Percentiles rank a stretch among this genome's conserved stretches.
Conservation (phyloP, 2,113 vertebrate species). For the Eira barbara region DNA sequence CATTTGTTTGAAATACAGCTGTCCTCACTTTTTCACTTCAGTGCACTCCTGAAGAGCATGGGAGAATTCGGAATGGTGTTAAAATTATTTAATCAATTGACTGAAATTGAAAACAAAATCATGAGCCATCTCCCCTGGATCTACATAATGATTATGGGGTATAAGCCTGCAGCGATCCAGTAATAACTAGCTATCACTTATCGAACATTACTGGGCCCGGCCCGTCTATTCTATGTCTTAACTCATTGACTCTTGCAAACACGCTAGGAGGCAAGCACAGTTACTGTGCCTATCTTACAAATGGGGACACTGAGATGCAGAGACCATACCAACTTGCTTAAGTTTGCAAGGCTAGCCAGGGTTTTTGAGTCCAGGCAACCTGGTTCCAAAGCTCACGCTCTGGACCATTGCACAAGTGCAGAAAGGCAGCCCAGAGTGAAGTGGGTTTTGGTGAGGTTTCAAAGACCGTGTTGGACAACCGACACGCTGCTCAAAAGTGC, state of each 20-base stretch:
- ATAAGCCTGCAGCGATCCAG: neutral
- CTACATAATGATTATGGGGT: neutral
- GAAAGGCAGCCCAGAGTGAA: neutral
- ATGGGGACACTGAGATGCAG: constrained; percentile 34
- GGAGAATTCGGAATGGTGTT: neutral
- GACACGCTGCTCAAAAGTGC: neutral
- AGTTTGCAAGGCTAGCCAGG: neutral
- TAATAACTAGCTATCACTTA: neutral
- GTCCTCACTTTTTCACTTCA: neutral
- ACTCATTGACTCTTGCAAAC: neutral
- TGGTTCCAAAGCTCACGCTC: neutral
- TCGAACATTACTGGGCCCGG: too few relatives aligned
- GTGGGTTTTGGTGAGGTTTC: neutral
- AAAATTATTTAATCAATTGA: neutral
- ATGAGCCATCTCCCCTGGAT: neutral
- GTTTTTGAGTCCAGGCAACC: neutral
- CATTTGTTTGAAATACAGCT: neutral
- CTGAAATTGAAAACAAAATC: neutral
- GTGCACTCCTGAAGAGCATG: neutral
- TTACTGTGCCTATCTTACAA: constrained; percentile 47
- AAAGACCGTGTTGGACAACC: neutral
- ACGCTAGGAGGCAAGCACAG: neutral
- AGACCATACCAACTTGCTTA: constrained; percentile 37
- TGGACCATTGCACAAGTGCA: neutral
- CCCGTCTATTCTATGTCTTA: neutral